These are phyloP conservation scores for Leptobrachium leishanense DNA, from an alignment of 2,113 vertebrate genomes.

Conservation along the genomic window DNA sequence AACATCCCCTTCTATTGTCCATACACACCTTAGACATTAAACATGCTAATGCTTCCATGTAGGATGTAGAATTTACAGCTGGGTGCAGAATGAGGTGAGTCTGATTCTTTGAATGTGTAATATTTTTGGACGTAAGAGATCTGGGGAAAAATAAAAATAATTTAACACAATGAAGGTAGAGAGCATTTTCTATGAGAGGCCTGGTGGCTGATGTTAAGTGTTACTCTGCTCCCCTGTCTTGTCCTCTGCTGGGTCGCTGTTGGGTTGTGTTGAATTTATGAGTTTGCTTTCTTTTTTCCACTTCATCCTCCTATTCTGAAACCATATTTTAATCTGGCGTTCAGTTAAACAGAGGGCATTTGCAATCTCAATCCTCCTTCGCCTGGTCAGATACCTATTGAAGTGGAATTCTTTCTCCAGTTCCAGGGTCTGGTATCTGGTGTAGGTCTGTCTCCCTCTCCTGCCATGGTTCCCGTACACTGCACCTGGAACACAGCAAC, in stretches of 20 bases:
- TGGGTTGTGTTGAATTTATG: slow-evolving; percentile 75
- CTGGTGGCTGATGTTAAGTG: slow-evolving; percentile 52
- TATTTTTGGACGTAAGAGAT: too few relatives aligned
- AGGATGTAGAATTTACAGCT: background rate
- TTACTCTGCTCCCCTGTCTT: slow-evolving; percentile 74
- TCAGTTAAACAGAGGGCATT: slow-evolving; percentile 80
- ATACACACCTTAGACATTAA: background rate
- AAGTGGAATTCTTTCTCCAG: slow-evolving; percentile 84
- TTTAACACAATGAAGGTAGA: too few relatives aligned
- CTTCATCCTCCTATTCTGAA: slow-evolving; percentile 85
- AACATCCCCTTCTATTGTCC: background rate
- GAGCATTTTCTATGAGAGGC: slow-evolving; percentile 6
- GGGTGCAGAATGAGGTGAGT: too few relatives aligned
- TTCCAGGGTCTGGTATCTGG: slow-evolving; percentile 81
- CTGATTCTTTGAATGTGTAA: too few relatives aligned
- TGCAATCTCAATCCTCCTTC: slow-evolving; percentile 82
- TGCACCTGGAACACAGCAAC: slow-evolving; percentile 69
- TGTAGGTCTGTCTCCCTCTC: slow-evolving; percentile 81
- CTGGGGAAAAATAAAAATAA: too few relatives aligned
- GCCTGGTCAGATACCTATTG: slow-evolving; percentile 82
- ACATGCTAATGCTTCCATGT: background rate
- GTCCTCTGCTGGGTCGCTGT: slow-evolving; percentile 75
- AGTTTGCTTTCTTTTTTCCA: slow-evolving; percentile 86
- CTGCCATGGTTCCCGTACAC: slow-evolving; percentile 78
- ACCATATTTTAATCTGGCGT: slow-evolving; percentile 86